phyloP scores from a whole-genome alignment of 2,113 vertebrate genomes.

The Macquaria ambigua region DNA sequence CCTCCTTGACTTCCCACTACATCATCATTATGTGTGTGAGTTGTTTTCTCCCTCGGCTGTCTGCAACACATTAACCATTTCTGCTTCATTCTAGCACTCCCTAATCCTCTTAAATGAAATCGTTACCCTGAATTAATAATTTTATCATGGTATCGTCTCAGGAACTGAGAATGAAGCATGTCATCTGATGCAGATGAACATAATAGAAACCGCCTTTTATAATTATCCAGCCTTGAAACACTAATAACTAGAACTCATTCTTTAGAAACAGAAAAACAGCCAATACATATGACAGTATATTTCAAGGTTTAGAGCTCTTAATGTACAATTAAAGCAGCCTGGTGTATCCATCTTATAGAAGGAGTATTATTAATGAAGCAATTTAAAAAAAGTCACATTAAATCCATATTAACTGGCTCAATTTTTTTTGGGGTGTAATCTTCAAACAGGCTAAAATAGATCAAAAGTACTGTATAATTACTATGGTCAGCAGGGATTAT shows the following conservation, averaged over 20 bases:
- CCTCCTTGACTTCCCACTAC: slow-evolving; percentile 49
- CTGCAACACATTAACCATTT: slow-evolving; percentile 31
- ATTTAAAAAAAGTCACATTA: slow-evolving; percentile 68
- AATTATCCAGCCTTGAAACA: slow-evolving; percentile 17
- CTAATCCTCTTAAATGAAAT: slow-evolving; percentile 68
- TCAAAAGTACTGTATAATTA: slow-evolving; percentile 81
- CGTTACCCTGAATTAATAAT: slow-evolving; percentile 30
- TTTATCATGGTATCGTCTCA: slow-evolving; percentile 24
- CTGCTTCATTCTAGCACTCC: slow-evolving; percentile 1
- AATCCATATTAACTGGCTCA: slow-evolving; percentile 74
- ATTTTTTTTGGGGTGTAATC: slow-evolving; percentile 75
- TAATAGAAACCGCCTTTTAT: slow-evolving; percentile 15
- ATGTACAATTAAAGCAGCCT: slow-evolving; percentile 20
- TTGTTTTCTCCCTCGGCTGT: slow-evolving; percentile 24
- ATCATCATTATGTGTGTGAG: slow-evolving; percentile 7
- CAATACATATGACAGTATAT: neutral
- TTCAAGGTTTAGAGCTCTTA: neutral
- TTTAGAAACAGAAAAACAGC: slow-evolving; percentile 2
- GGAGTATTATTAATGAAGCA: slow-evolving; percentile 65
- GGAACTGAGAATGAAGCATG: slow-evolving; percentile 25
- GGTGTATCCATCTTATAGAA: slow-evolving; percentile 47
- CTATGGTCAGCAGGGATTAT: slow-evolving; percentile 82
- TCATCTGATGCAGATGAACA: slow-evolving; percentile 25
- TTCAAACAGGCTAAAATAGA: slow-evolving; percentile 80
- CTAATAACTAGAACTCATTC: slow-evolving; percentile 1